Conservation (phyloP, 2,888 invertebrate species). For the Periphyllus acericola region DNA sequence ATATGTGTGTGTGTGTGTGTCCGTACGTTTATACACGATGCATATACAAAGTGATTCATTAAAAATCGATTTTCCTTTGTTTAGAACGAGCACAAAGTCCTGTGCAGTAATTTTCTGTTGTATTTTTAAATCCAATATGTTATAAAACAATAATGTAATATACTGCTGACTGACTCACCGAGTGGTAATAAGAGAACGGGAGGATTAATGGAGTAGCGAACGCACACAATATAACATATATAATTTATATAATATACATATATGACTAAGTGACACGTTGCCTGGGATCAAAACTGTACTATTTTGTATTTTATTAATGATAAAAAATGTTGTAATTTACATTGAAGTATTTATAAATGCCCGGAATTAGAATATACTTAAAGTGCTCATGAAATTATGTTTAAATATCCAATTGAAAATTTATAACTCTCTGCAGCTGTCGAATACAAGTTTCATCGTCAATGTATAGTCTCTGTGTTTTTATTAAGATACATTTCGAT, state of each 20-base stretch:
- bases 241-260: too few species aligned
- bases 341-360: slow-evolving; percentile 13
- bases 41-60: slow-evolving; percentile 27
- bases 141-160: slow-evolving; percentile 35
- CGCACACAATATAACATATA: background rate
- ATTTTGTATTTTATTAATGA: slow-evolving; percentile 22
- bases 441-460: background rate
- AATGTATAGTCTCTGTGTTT: background rate
- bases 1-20: background rate
- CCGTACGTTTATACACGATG: background rate
- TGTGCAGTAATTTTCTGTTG: background rate
- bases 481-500: background rate
- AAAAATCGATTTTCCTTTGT: slow-evolving; percentile 49
- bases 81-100: background rate
- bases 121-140: background rate
- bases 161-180: background rate
- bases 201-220: background rate
- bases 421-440: background rate
- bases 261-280: background rate
- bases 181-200: background rate
- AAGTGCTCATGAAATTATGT: slow-evolving; percentile 19
- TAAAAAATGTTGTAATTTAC: slow-evolving; percentile 10
- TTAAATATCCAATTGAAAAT: slow-evolving; percentile 25
- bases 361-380: background rate
- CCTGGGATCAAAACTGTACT: background rate